A percentile compares a stretch with the other conserved stretches of the same genome.
Conservation (phyloP, 2,113 vertebrate genomes). For the Strix uralensis region DNA sequence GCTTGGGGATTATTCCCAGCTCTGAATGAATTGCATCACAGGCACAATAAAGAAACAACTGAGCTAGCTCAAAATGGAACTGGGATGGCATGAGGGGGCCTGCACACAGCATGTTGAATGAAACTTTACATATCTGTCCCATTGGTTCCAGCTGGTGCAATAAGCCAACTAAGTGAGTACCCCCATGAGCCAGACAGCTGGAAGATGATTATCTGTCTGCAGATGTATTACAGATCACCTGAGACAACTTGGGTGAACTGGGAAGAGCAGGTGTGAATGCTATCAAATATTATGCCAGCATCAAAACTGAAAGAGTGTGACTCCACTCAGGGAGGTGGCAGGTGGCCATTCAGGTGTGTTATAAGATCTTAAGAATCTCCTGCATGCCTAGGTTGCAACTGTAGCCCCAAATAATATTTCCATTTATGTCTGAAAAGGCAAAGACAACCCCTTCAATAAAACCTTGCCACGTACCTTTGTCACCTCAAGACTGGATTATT, state of each 20-base stretch:
- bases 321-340: background rate
- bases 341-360: background rate
- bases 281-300: background rate
- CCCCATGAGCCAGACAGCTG: background rate
- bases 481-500: background rate
- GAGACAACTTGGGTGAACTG: background rate
- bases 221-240: background rate
- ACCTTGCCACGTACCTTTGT: background rate
- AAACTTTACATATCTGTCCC: background rate
- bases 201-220: background rate
- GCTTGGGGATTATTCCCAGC: conserved; percentile 23
- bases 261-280: background rate
- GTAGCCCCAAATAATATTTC: background rate
- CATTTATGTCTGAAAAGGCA: background rate
- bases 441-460: background rate
- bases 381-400: background rate
- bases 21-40: background rate
- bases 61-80: background rate
- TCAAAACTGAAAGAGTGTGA: background rate
- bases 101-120: background rate
- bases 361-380: background rate
- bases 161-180: background rate
- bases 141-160: background rate
- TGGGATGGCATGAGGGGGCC: background rate
- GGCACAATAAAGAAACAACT: conserved; percentile 20